Percentiles rank a stretch among this genome's conserved stretches.
Evolutionary conservation across 2,797 vertebrate species (phyloP).

Genomic region (Anolis apletophallus): DNA sequence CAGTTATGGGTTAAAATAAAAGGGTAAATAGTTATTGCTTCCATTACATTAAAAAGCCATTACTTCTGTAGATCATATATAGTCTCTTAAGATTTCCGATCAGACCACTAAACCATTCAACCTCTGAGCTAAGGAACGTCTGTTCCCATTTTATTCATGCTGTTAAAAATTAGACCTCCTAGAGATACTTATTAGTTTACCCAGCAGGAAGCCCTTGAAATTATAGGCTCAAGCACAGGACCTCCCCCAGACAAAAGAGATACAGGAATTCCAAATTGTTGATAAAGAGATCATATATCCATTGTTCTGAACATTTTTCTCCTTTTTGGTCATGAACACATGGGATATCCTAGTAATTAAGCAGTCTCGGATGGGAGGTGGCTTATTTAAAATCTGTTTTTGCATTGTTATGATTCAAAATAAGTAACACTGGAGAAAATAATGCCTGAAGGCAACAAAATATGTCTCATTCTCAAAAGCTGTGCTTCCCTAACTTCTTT

Average conservation of each 20-base stretch:
- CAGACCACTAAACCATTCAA: slow-evolving; percentile 9
- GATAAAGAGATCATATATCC: slow-evolving; percentile 13
- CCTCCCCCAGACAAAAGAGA: slow-evolving; percentile 22
- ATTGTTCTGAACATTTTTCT: neutral
- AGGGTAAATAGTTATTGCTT: neutral
- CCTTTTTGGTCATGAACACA: slow-evolving; percentile 20
- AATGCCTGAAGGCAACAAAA: slow-evolving; percentile 21
- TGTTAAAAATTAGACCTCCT: slow-evolving; percentile 15
- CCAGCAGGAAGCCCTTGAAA: slow-evolving; percentile 16
- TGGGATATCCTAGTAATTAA: slow-evolving; percentile 1
- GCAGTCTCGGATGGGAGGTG: neutral
- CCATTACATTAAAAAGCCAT: neutral
- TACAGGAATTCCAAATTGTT: slow-evolving; percentile 7
- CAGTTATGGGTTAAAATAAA: no score
- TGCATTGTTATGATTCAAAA: neutral
- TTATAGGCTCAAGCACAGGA: slow-evolving; percentile 15
- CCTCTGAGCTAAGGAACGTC: neutral
- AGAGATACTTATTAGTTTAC: slow-evolving; percentile 33
- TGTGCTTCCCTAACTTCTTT: neutral
- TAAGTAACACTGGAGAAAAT: slow-evolving; percentile 25
- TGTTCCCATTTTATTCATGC: slow-evolving; percentile 26
- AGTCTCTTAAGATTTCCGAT: neutral
- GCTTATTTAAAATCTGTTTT: slow-evolving; percentile 29
- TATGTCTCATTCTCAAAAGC: slow-evolving; percentile 5
- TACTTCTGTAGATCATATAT: no score